Evolutionary conservation across 2,888 invertebrate species (phyloP), one percentile per base, ranked within the genome.

Genomic region (Stegana nigrithorax): DNA sequence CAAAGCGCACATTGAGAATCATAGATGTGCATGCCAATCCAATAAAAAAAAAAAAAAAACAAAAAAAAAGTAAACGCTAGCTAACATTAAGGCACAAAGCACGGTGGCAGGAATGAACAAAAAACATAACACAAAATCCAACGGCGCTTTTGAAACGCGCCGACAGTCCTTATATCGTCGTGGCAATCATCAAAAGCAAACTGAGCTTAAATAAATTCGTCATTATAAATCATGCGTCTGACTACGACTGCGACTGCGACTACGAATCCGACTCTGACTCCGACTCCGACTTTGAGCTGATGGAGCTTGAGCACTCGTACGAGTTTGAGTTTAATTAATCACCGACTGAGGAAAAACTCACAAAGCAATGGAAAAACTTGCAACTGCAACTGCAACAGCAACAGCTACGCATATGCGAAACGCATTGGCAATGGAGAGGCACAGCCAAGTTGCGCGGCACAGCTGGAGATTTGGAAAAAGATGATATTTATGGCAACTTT

Each of bases 401-500:
- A 45, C 55, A 45, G 47, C 53, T 21, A 50, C 32, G 42, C 4
- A 14, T 39, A 57, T 27, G 45, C 44, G 44, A 44, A 50, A 36
- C 29, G 50, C 47, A 63, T 51, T 19, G 23, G 55, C 62, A 58
- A 45, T 47, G 39, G 47, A 44, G 14, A 50, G 25, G 42, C 4
- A 14, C 17, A 57, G 23, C n/a, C n/a, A n/a, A n/a, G n/a, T n/a
- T n/a, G 5, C 19, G 29, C 39, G 17, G 67, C 74, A 62, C 79
- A 75, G 75, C 78, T 75, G 78, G 75, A 75, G 80, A 73, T 74
- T 77, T 78, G 68, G 81, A 80, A 76, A 72, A 77, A 77, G 76
- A 77, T 77, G 81, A 81, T 83, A 80, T 81, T 81, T 81, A 83
- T 81, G 82, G 81, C 83, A 81, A 83, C 79, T 81, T 82, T 81